Evolutionary conservation across 2,888 invertebrate species (phyloP).

Genomic region (Euplexia lucipara): DNA sequence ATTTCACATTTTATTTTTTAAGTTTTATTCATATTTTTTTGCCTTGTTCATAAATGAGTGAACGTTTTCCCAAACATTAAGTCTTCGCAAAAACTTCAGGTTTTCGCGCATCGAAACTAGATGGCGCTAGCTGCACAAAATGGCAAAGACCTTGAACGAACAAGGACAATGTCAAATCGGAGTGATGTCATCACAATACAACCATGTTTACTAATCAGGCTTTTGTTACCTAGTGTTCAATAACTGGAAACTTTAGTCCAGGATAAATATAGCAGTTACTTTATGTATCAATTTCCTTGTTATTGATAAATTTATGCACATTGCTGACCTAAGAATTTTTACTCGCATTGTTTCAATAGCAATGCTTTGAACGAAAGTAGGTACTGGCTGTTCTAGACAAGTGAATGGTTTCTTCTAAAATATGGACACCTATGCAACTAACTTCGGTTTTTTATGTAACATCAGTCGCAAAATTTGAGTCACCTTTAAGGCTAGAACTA

Average conservation of each 20-base stretch:
- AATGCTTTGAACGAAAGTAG: neutral
- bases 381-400: slow-evolving; percentile 1
- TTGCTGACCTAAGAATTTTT: neutral
- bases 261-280: slow-evolving; percentile 14
- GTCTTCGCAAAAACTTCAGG: neutral
- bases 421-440: slow-evolving; percentile 2
- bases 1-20: neutral
- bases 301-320: neutral
- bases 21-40: neutral
- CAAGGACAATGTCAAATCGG: slow-evolving; percentile 61
- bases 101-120: slow-evolving; percentile 37
- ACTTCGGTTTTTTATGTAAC: slow-evolving; percentile 21
- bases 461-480: slow-evolving; percentile 36
- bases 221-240: slow-evolving; percentile 16
- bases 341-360: neutral
- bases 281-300: slow-evolving; percentile 21
- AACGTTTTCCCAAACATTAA: neutral
- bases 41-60: neutral
- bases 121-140: slow-evolving; percentile 49
- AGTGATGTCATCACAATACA: slow-evolving; percentile 48
- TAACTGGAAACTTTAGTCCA: slow-evolving; percentile 8
- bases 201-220: slow-evolving; percentile 25
- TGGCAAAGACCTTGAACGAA: slow-evolving; percentile 60
- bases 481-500: slow-evolving; percentile 35
- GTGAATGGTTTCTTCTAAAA: slow-evolving; percentile 9